Conservation (phyloP, 2,113 vertebrate genomes). For the Bufo gargarizans region DNA sequence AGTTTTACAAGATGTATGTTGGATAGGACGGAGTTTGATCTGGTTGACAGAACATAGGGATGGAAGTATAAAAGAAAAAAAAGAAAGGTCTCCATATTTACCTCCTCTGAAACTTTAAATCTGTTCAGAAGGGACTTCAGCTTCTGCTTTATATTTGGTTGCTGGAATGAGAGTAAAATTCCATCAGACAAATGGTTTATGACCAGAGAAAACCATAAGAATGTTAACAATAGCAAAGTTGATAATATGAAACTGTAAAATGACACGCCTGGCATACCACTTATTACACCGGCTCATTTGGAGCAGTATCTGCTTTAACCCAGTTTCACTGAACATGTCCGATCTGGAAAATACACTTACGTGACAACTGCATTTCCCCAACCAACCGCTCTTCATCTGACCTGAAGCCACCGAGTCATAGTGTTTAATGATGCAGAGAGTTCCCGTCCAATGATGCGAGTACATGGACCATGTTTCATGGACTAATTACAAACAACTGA, state of each 20-base stretch:
- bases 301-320: too few relatives aligned
- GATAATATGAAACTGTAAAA: neutral
- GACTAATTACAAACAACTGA: too few relatives aligned
- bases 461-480: too few relatives aligned
- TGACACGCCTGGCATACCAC: neutral
- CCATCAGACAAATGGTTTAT: neutral
- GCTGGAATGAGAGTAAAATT: conserved; percentile 66
- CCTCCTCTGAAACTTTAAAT: conserved; percentile 82
- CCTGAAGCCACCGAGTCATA: too few relatives aligned
- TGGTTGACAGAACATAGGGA: neutral
- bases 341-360: too few relatives aligned
- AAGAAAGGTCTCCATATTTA: conserved; percentile 53
- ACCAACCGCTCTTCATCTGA: too few relatives aligned
- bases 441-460: too few relatives aligned
- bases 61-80: neutral
- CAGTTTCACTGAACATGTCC: too few relatives aligned
- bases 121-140: conserved; percentile 78
- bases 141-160: conserved; percentile 85
- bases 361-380: too few relatives aligned
- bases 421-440: too few relatives aligned
- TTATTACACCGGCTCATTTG: neutral
- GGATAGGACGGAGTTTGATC: neutral
- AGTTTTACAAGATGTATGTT: neutral
- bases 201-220: neutral
- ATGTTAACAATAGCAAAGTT: neutral